Evolutionary conservation across 2,797 vertebrate genomes (phyloP), one percentile per base, ranked within the genome.

Genomic region (Pipistrellus kuhlii): DNA sequence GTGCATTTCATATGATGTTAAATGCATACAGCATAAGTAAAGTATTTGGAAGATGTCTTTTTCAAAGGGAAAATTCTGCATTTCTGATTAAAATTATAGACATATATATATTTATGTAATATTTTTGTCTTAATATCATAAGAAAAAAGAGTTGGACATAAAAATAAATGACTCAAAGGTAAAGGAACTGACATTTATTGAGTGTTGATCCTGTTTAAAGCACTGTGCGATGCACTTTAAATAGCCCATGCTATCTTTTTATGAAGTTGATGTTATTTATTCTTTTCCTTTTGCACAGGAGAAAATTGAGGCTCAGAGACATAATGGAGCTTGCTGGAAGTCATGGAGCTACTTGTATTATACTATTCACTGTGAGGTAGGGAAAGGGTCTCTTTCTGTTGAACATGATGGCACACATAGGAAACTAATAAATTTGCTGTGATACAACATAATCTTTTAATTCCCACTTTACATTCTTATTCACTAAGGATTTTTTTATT

Each of bases 41-140:
- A 69, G 25, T n/a, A 73, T 87, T 85, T 94, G 69, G 59, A 75
- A 90, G 10, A 48, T 66, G 32, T 41, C 25, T 80, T 89, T 73
- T 82, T 80, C 20, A 84, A 84, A 88, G 32, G 32, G 32, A 2
- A 93, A 30, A 71, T 80, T 85, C 32, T 64, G 12, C 41, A 55
- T 59, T 18, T 44, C 21, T 83, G 32, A 76, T 91, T 93, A 66
- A 88, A 92, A 89, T 93, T 64, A 81, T 53, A 90, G 12, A 44
- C 62, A 44, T 88, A 46, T 88, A 46, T 88, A 51, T 85, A 93
- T 32, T 66, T 80, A 80, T 1, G 6, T 46, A 88, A 59, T 10
- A 68, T 80, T 94, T 93, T 77, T 32, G 3, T 68, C 72, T 90
- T 91, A 88, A 92, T 18, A 13, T 72, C 18, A 48, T 84, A 84